phyloP scores from a whole-genome alignment of 64 coral and sea anemone genomes.

The Exaiptasia diaphana region DNA sequence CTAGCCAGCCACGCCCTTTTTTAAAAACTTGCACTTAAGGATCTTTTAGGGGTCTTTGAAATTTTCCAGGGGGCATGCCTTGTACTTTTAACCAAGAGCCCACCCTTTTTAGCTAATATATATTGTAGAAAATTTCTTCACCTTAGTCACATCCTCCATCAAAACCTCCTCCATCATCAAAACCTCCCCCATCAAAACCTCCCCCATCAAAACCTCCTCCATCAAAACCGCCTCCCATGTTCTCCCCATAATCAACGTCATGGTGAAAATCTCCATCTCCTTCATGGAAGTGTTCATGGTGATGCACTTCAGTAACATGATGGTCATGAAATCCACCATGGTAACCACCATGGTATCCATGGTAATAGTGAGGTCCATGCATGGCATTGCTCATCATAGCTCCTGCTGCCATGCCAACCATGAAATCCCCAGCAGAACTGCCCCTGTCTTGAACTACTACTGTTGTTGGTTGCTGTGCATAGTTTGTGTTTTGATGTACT shows the following conservation, averaged over 20 bases:
- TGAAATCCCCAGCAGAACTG: slow-evolving; percentile 10
- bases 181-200: slow-evolving; percentile 1
- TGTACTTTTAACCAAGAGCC: too few relatives aligned
- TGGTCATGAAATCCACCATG: slow-evolving; percentile 13
- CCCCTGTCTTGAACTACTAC: slow-evolving; percentile 53
- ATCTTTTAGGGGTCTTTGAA: too few relatives aligned
- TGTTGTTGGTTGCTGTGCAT: slow-evolving; percentile 42
- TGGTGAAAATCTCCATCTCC: slow-evolving; percentile 32
- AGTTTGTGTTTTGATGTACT: neutral
- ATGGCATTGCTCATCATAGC: slow-evolving; percentile 52
- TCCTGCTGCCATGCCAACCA: slow-evolving; percentile 59
- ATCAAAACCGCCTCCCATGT: slow-evolving; percentile 7
- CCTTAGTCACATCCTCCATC: neutral
- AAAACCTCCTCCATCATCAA: slow-evolving; percentile 31
- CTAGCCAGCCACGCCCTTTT: too few relatives aligned
- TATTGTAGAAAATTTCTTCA: neutral
- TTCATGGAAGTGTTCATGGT: slow-evolving; percentile 50
- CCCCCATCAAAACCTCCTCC: slow-evolving; percentile 17
- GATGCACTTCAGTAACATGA: slow-evolving; percentile 14
- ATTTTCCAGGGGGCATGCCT: too few relatives aligned
- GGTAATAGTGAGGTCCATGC: slow-evolving; percentile 47
- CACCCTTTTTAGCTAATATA: too few relatives aligned
- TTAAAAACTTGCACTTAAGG: too few relatives aligned
- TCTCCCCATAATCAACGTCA: slow-evolving; percentile 31
- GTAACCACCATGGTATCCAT: slow-evolving; percentile 12